Conservation (phyloP, 2,113 vertebrate species). For the Charina bottae region DNA sequence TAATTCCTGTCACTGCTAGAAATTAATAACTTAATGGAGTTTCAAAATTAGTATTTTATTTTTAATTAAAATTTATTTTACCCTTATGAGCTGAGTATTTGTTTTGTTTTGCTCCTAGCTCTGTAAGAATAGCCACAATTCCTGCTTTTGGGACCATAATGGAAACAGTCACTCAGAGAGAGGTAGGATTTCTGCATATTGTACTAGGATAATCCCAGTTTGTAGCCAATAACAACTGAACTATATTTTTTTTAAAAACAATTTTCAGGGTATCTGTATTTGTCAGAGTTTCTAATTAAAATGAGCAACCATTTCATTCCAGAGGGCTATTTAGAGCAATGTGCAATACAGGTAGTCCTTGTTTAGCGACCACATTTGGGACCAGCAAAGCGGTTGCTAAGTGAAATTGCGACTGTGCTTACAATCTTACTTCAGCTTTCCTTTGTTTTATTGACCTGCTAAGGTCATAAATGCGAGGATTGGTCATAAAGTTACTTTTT, state of each 20-base stretch:
- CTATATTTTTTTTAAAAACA: background rate
- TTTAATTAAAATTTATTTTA: conserved; percentile 48
- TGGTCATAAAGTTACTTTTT: background rate
- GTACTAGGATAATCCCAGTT: background rate
- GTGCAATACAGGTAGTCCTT: background rate
- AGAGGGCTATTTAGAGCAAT: background rate
- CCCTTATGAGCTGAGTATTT: conserved; percentile 52
- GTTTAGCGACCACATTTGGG: background rate
- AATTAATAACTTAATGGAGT: conserved; percentile 71
- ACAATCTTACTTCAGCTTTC: background rate
- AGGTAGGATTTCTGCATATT: conserved; percentile 77
- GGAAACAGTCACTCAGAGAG: conserved; percentile 98
- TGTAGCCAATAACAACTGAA: background rate
- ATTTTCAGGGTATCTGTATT: conserved; percentile 6
- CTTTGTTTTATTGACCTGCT: background rate
- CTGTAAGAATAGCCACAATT: conserved; percentile 97
- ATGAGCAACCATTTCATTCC: background rate
- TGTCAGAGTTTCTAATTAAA: background rate
- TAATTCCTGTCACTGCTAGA: conserved; percentile 71
- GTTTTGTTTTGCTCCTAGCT: conserved; percentile 77
- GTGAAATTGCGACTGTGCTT: background rate
- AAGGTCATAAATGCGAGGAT: background rate
- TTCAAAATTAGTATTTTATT: conserved; percentile 42
- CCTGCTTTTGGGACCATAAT: conserved; percentile 99
- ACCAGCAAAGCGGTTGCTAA: background rate